Conservation (phyloP, 2,797 vertebrate species). For the Chelmon rostratus region DNA sequence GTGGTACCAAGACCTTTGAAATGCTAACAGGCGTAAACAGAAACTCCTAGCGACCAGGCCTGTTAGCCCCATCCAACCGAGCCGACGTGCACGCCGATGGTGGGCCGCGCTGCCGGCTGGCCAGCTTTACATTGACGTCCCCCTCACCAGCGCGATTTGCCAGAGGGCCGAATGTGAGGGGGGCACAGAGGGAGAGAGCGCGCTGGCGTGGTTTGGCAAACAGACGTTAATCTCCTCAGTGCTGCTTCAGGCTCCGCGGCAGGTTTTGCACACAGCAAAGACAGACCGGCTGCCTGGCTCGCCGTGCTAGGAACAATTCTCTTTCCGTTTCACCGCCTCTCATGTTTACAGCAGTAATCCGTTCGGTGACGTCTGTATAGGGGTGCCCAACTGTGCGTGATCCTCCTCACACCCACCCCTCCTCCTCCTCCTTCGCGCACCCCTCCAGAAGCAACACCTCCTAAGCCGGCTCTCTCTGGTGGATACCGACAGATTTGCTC, state of each 20-base stretch:
- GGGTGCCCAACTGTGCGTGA: conserved; percentile 58
- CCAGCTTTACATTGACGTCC: conserved; percentile 29
- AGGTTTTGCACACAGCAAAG: conserved; percentile 57
- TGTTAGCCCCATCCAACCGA: not conserved
- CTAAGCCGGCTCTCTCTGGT: conserved; percentile 48
- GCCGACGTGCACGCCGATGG: conserved; percentile 11
- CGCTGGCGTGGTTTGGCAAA: conserved; percentile 58
- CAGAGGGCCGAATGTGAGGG: conserved; percentile 34
- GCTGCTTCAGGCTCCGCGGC: conserved; percentile 53
- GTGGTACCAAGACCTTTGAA: conserved; percentile 21
- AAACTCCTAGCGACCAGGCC: not conserved
- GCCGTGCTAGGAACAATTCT: conserved; percentile 49
- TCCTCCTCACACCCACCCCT: conserved; percentile 45
- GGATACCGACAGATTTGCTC: conserved; percentile 48
- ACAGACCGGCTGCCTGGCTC: conserved; percentile 52
- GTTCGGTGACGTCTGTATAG: conserved; percentile 56
- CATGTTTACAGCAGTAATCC: conserved; percentile 69
- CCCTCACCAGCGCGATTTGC: conserved; percentile 28
- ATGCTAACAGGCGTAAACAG: conserved; percentile 14
- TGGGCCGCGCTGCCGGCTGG: conserved; percentile 9
- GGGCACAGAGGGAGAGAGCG: conserved; percentile 38
- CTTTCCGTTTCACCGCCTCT: conserved; percentile 51
- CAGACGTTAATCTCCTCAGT: conserved; percentile 63
- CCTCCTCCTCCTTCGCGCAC: conserved; percentile 29
- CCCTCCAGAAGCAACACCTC: conserved; percentile 23